Conservation (phyloP, 2,797 vertebrate species). For the Gymnodraco acuticeps region DNA sequence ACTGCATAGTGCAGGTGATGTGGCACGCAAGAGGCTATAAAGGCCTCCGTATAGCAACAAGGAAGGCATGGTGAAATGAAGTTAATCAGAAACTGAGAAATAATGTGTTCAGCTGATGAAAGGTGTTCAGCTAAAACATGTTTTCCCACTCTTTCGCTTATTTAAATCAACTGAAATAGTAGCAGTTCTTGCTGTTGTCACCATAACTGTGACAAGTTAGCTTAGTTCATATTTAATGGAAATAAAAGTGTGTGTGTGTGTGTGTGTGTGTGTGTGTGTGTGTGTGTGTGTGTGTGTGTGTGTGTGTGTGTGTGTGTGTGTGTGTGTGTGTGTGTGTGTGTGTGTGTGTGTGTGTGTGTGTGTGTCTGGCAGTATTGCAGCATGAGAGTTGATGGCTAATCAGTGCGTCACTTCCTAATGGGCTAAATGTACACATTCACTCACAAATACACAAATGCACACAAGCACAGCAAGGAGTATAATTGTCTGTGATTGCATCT, state of each 20-base stretch:
- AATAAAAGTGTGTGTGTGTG: constrained; percentile 21
- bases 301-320: constrained; percentile 19
- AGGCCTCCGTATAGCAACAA: constrained; percentile 10
- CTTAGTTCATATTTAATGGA: constrained; percentile 41
- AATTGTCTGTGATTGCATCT: constrained; percentile 79
- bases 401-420: constrained; percentile 71
- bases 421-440: constrained; percentile 50
- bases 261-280: constrained; percentile 15
- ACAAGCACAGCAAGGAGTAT: constrained; percentile 61
- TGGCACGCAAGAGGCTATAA: constrained; percentile 26
- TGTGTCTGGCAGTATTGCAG: constrained; percentile 60
- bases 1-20: constrained; percentile 30
- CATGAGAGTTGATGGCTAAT: constrained; percentile 69
- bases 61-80: constrained; percentile 16
- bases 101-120: constrained; percentile 15
- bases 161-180: constrained; percentile 48
- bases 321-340: constrained; percentile 25
- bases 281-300: constrained; percentile 15
- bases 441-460: constrained; percentile 20
- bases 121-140: constrained; percentile 12
- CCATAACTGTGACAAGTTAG: constrained; percentile 54
- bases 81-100: constrained; percentile 7
- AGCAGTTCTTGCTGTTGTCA: constrained; percentile 50
- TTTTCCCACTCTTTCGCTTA: constrained; percentile 21
- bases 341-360: constrained; percentile 32